These are phyloP conservation scores for Macrophya annulata DNA, from an alignment of 2,888 invertebrate genomes.

Conservation along the genomic window DNA sequence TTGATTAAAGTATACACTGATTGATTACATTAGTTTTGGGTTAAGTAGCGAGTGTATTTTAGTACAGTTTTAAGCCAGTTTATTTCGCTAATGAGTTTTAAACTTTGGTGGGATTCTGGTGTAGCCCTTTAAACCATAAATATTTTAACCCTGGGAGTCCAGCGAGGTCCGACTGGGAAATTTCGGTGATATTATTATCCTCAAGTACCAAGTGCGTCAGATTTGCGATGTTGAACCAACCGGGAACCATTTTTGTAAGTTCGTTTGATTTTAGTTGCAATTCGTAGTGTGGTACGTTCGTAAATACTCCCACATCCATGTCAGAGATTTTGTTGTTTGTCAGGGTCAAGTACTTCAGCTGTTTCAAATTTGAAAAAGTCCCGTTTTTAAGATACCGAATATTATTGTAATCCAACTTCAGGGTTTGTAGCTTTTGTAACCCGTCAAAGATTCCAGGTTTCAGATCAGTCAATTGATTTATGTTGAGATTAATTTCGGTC, in stretches of 20 bases:
- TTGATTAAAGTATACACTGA: background rate
- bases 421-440: background rate
- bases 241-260: background rate
- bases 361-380: constrained; percentile 34
- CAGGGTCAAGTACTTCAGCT: background rate
- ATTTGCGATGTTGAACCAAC: constrained; percentile 35
- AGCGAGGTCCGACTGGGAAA: background rate
- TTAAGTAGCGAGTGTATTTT: background rate
- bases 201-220: constrained; percentile 7
- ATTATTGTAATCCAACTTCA: constrained; percentile 27
- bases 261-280: background rate
- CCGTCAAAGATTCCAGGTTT: constrained; percentile 20
- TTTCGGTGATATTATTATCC: background rate
- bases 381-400: constrained; percentile 14
- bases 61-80: background rate
- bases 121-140: constrained; percentile 21
- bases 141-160: constrained; percentile 29
- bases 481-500: constrained; percentile 3
- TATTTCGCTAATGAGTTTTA: background rate
- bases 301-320: constrained; percentile 7
- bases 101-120: background rate
- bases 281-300: background rate
- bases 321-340: constrained; percentile 17
- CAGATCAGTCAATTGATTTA: constrained; percentile 15
- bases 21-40: background rate